Conservation (phyloP, 2,797 vertebrate genomes). For the Loriculus beryllinus region DNA sequence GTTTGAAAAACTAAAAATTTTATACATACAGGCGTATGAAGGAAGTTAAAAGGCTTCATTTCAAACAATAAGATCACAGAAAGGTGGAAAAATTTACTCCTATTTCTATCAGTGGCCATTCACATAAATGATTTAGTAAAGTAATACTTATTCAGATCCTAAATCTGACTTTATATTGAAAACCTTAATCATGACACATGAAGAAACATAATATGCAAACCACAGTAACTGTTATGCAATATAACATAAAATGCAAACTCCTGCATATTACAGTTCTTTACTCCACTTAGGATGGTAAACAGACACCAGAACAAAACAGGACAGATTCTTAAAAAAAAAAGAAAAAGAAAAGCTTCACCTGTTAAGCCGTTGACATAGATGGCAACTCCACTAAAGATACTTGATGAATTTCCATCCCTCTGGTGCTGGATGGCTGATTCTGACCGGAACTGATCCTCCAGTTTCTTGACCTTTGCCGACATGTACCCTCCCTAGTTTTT, state of each 20-base stretch:
- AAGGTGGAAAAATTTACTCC: background rate
- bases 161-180: background rate
- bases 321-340: background rate
- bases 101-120: background rate
- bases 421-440: conserved; percentile 85
- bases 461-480: conserved; percentile 93
- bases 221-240: background rate
- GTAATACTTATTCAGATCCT: background rate
- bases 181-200: background rate
- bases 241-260: background rate
- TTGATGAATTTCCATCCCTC: conserved; percentile 83
- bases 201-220: background rate
- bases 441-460: conserved; percentile 92
- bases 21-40: background rate
- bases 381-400: conserved; percentile 90
- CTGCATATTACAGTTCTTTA: background rate
- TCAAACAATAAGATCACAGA: background rate
- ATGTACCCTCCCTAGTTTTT: conserved; percentile 90
- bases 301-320: background rate
- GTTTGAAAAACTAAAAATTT: background rate
- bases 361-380: conserved; percentile 98
- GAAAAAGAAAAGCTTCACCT: conserved; percentile 74
- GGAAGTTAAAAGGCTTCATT: background rate
- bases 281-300: background rate
- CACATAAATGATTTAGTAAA: background rate